Conservation (phyloP, 2,797 vertebrate species). For the Sphenodon punctatus region DNA sequence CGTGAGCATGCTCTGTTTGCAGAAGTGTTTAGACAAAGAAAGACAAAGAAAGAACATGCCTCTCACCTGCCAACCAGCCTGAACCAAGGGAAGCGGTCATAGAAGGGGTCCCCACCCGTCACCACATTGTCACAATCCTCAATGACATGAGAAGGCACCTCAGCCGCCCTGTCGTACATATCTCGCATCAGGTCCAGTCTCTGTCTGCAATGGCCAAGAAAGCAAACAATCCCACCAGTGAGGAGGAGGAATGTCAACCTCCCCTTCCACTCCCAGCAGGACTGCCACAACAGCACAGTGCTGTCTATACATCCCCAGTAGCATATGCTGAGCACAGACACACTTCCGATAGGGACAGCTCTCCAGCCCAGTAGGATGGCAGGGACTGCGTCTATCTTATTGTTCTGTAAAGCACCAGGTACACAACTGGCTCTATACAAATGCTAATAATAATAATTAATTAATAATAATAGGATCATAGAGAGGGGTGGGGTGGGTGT, state of each 20-base stretch:
- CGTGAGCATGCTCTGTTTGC: background rate
- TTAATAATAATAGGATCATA: background rate
- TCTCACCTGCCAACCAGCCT: constrained; percentile 97
- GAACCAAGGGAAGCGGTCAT: constrained; percentile 98
- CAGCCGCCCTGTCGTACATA: constrained; percentile 96
- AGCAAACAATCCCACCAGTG: accelerated
- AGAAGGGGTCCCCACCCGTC: constrained; percentile 96
- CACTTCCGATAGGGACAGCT: background rate
- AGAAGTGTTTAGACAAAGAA: background rate
- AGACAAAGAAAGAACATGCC: too few species aligned
- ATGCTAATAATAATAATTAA: too few species aligned
- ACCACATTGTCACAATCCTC: constrained; percentile 92
- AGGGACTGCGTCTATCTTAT: too few species aligned
- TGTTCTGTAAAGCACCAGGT: too few species aligned
- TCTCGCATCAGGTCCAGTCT: constrained; percentile 96
- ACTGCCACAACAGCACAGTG: background rate
- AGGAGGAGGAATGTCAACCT: background rate
- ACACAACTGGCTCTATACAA: too few species aligned
- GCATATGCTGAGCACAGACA: background rate
- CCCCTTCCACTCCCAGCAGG: background rate
- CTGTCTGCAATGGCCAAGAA: constrained; percentile 79
- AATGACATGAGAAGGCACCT: constrained; percentile 86
- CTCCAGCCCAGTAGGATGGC: background rate
- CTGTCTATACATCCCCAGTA: background rate
- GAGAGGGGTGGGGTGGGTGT: background rate